Percentiles rank a stretch among this genome's conserved stretches.
Conservation (phyloP, 2,113 vertebrate species). For the Syrrhaptes paradoxus region DNA sequence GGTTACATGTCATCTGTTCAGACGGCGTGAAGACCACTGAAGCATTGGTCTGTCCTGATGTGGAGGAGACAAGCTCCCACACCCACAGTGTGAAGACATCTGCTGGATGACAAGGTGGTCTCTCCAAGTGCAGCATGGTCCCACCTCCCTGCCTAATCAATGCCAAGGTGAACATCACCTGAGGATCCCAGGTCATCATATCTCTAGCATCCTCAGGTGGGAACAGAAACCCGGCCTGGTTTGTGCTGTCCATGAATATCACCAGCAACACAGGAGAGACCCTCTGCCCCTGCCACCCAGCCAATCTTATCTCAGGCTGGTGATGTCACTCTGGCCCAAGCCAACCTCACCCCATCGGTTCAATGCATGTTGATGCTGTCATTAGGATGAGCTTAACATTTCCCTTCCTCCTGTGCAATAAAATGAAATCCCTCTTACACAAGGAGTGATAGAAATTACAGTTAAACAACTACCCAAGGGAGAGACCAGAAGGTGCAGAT, state of each 20-base stretch:
- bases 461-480: not conserved
- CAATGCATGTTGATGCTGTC: not conserved
- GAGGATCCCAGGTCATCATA: not conserved
- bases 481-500: not conserved
- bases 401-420: not conserved
- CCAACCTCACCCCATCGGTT: not conserved
- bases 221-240: not conserved
- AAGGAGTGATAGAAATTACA: not conserved
- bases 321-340: not conserved
- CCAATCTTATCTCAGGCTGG: not conserved
- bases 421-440: not conserved
- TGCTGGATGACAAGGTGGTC: not conserved
- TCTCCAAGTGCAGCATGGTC: not conserved
- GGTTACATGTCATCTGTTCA: not conserved
- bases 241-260: not conserved
- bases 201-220: not conserved
- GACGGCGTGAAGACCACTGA: not conserved
- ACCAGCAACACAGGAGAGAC: not conserved
- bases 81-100: not conserved
- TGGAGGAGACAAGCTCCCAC: not conserved
- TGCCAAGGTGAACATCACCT: not conserved
- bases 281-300: not conserved
- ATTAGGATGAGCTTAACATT: not conserved
- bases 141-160: not conserved
- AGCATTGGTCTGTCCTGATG: not conserved